Percentiles rank a stretch among this genome's conserved stretches.
phyloP scores from a whole-genome alignment of 2,888 invertebrate genomes.

The Coremacera marginata region DNA sequence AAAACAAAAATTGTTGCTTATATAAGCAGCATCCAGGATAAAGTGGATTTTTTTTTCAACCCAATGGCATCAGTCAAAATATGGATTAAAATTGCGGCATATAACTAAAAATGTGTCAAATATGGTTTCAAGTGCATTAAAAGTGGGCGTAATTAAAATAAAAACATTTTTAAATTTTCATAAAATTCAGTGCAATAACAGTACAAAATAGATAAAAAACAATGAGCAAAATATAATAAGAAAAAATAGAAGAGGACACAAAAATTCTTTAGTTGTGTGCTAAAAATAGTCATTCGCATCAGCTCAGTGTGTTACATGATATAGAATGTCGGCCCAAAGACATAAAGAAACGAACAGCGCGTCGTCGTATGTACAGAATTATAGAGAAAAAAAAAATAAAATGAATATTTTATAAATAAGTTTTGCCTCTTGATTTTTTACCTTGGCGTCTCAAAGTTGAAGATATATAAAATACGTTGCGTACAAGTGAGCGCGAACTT shows the following conservation, averaged over 20 bases:
- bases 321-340: conserved; percentile 44
- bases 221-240: not conserved
- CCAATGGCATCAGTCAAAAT: too few relatives aligned
- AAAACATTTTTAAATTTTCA: not conserved
- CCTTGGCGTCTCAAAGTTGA: not conserved
- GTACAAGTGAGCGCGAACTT: not conserved
- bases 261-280: conserved; percentile 45
- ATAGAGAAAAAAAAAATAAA: not conserved
- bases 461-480: not conserved
- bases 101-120: not conserved
- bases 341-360: conserved; percentile 35
- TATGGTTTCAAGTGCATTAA: not conserved
- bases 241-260: conserved; percentile 30
- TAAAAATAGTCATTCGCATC: conserved; percentile 54
- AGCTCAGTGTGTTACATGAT: conserved; percentile 61
- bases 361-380: not conserved
- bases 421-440: not conserved
- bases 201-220: too few relatives aligned
- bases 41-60: too few relatives aligned
- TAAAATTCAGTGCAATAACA: too few relatives aligned
- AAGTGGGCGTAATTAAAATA: not conserved
- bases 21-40: not conserved
- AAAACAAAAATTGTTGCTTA: conserved; percentile 21
- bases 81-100: too few relatives aligned
- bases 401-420: conserved; percentile 21